Evolutionary conservation across 2,888 invertebrate genomes (phyloP), one percentile per base, ranked within the genome.

Genomic region (Acanthosoma haemorrhoidale): DNA sequence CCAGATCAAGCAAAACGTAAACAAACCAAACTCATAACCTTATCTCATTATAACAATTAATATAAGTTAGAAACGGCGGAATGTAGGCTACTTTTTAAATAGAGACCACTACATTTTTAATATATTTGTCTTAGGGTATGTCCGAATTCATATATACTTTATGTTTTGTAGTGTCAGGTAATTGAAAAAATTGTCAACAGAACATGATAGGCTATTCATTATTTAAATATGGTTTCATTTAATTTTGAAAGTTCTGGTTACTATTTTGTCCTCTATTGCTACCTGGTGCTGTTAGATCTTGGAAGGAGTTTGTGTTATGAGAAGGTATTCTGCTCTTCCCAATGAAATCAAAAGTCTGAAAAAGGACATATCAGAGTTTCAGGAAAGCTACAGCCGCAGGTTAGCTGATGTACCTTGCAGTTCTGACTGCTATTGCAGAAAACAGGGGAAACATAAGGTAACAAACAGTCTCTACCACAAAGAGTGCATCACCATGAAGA

Each of bases 401-500:
- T 39, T 39, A 9, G 25, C 41, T 9, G 29, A 41, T 39, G 39
- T 41, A 9, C 25, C 25, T 67, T 67, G 67, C 34, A 51, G 67
- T 5, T 67, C 67, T 51, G 67, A 67, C 32, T 67, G 67, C 18
- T 67, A 67, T 51, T 67, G 67, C 9, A 32, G 67, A n/a, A 51
- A 57, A 34, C 16, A 31, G 32, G 51, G 51, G 5, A 67, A 67
- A 34, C 67, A 67, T 41, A 67, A 67, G 32, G 36, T 67, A 29
- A 67, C 67, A 11, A 32, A 57, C n/a, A 67, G 67, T 67, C 9
- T 57, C 9, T 67, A 67, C 32, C 67, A 67, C 9, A 67, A 67
- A 29, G 31, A 67, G 41, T 67, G 67, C 34, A 67, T 67, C 34
- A 67, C 43, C 1, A 67, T 67, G 67, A 67, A 51, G 43, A 67